phyloP scores from a whole-genome alignment of 2,113 vertebrate genomes.

The Heptranchias perlo region DNA sequence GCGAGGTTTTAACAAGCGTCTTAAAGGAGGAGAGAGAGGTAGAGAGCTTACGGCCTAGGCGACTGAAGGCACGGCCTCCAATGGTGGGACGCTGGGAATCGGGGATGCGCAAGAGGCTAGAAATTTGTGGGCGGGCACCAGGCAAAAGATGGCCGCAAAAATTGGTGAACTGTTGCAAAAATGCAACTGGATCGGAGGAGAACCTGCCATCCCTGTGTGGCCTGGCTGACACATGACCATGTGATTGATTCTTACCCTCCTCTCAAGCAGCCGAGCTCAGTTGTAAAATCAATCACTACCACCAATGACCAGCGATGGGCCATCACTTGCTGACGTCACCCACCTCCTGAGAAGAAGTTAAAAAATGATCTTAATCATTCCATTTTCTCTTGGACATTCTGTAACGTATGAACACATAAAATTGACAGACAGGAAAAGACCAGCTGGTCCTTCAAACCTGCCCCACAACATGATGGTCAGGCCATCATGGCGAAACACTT shows the following conservation, averaged over 20 bases:
- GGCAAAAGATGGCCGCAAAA: neutral
- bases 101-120: neutral
- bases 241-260: neutral
- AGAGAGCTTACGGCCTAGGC: neutral
- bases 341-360: neutral
- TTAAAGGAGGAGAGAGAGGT: neutral
- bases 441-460: no score
- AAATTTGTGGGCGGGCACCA: neutral
- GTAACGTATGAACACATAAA: no score
- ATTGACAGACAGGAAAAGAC: no score
- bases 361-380: no score
- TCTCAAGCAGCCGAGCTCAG: neutral
- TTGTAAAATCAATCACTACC: neutral
- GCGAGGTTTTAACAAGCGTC: neutral
- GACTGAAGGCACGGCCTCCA: neutral
- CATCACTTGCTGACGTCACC: neutral
- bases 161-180: neutral
- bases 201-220: neutral
- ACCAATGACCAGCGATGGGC: neutral
- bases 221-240: neutral
- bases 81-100: neutral
- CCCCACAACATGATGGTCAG: no score
- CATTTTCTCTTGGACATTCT: no score
- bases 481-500: no score
- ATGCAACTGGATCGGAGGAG: neutral